These are phyloP conservation scores for Drosophila emarginata DNA, from an alignment of 2,888 invertebrate species.

Conservation along the genomic window DNA sequence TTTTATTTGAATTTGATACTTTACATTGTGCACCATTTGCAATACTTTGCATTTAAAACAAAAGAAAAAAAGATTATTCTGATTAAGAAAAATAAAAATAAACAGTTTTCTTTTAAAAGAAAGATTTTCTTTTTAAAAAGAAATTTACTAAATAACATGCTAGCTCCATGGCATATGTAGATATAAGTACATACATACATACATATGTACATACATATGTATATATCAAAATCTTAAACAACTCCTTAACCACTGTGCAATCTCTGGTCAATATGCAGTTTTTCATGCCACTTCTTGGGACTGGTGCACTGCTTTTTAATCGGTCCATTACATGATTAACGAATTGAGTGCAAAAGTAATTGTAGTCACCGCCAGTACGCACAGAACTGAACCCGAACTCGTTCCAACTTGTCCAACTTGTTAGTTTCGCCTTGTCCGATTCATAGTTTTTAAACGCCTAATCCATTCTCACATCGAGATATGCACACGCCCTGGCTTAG, in stretches of 20 bases:
- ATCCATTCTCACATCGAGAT: conserved; percentile 42
- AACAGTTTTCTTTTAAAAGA: too few species aligned
- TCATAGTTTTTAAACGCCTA: conserved; percentile 53
- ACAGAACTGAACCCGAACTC: conserved; percentile 63
- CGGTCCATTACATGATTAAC: conserved; percentile 5
- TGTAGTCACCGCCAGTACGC: conserved; percentile 49
- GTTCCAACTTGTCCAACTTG: conserved; percentile 71
- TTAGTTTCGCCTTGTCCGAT: conserved; percentile 35
- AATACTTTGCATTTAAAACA: not conserved
- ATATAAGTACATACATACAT: too few species aligned
- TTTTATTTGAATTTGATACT: too few species aligned
- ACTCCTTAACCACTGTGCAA: not conserved
- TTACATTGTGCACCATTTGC: not conserved
- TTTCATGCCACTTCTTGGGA: not conserved
- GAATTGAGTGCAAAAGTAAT: conserved; percentile 72
- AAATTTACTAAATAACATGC: too few species aligned
- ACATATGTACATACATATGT: not conserved
- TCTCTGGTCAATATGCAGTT: not conserved
- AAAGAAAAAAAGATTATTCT: too few species aligned
- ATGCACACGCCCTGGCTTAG: conserved; percentile 60
- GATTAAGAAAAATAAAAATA: too few species aligned
- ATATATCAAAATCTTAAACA: not conserved
- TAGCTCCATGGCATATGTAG: too few species aligned
- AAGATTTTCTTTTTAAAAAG: too few species aligned
- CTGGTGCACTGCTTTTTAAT: conserved; percentile 12